Percentiles rank a stretch among this genome's conserved stretches.
Conservation (phyloP, 1,140 invertebrate species). For the Lysiphlebus fabarum region DNA sequence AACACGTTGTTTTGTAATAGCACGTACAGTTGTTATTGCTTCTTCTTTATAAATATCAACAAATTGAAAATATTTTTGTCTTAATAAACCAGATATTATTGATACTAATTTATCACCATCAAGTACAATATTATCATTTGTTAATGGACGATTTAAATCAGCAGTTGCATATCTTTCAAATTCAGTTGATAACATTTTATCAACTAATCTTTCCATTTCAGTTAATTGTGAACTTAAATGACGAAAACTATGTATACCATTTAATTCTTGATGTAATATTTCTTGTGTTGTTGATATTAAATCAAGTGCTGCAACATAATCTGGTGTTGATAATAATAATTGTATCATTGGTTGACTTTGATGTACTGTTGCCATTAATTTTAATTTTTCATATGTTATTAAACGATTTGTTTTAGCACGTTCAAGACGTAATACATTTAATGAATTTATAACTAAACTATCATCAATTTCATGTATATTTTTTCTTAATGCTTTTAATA, state of each 20-base stretch:
- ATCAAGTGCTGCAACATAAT: conserved; percentile 96
- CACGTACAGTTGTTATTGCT: conserved; percentile 82
- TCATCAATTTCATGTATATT: conserved; percentile 73
- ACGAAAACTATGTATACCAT: conserved; percentile 88
- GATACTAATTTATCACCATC: conserved; percentile 80
- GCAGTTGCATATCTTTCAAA: conserved; percentile 88
- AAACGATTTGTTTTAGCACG: conserved; percentile 63
- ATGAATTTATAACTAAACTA: conserved; percentile 74
- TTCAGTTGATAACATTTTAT: conserved; percentile 95
- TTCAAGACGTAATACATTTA: conserved; percentile 71
- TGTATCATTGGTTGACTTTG: conserved; percentile 98
- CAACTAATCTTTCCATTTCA: conserved; percentile 94
- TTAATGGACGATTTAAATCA: conserved; percentile 85
- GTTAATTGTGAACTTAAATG: conserved; percentile 93
- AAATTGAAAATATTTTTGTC: conserved; percentile 83
- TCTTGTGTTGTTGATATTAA: conserved; percentile 96
- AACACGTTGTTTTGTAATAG: conserved; percentile 83
- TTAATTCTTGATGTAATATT: conserved; percentile 83
- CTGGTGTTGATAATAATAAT: conserved; percentile 87
- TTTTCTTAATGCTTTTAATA: conserved; percentile 71
- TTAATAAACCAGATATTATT: conserved; percentile 83
- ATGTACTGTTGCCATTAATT: conserved; percentile 91
- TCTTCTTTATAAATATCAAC: conserved; percentile 87
- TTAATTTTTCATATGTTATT: conserved; percentile 71
- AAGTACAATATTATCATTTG: conserved; percentile 63